Percentiles rank a stretch among this genome's conserved stretches.
Evolutionary conservation across 1,140 invertebrate species (phyloP).

Genomic region (Caenorhabditis elegans): DNA sequence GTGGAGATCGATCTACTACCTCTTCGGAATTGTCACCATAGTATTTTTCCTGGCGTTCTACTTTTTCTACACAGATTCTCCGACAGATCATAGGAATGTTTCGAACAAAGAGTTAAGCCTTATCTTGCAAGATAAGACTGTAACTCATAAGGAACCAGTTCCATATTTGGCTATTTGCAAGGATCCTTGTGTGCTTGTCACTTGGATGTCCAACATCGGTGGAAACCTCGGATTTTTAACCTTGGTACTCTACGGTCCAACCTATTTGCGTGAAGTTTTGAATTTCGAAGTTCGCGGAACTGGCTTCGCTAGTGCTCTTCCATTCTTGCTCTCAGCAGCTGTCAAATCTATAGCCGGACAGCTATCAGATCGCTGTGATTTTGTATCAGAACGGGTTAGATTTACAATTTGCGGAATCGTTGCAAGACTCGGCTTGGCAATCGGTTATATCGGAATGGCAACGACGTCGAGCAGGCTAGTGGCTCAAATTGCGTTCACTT

Average conservation of each 20-base stretch:
- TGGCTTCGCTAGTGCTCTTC: conserved; percentile 58
- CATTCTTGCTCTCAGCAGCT: conserved; percentile 52
- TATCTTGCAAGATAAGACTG: conserved; percentile 13
- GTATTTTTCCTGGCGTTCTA: conserved; percentile 51
- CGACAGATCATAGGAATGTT: conserved; percentile 40
- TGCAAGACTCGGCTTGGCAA: conserved; percentile 52
- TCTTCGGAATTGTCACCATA: conserved; percentile 45
- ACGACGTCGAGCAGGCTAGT: conserved; percentile 39
- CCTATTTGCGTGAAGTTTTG: conserved; percentile 56
- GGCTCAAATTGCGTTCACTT: conserved; percentile 50
- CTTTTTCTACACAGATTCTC: conserved; percentile 52
- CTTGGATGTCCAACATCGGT: conserved; percentile 47
- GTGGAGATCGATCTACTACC: conserved; percentile 53
- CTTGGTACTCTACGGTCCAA: conserved; percentile 50
- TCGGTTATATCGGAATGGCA: conserved; percentile 39
- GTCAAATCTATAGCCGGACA: conserved; percentile 59
- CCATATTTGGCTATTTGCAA: conserved; percentile 51
- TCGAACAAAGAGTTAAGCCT: conserved; percentile 16
- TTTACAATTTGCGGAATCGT: conserved; percentile 56
- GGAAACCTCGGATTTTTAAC: conserved; percentile 53
- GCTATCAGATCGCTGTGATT: conserved; percentile 53
- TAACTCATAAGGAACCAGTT: conserved; percentile 36
- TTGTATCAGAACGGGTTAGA: conserved; percentile 48
- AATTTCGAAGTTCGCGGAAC: conserved; percentile 51
- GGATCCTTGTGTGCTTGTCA: conserved; percentile 47